phyloP scores from a whole-genome alignment of 2,888 invertebrate genomes.

The Aporophyla lueneburgensis region DNA sequence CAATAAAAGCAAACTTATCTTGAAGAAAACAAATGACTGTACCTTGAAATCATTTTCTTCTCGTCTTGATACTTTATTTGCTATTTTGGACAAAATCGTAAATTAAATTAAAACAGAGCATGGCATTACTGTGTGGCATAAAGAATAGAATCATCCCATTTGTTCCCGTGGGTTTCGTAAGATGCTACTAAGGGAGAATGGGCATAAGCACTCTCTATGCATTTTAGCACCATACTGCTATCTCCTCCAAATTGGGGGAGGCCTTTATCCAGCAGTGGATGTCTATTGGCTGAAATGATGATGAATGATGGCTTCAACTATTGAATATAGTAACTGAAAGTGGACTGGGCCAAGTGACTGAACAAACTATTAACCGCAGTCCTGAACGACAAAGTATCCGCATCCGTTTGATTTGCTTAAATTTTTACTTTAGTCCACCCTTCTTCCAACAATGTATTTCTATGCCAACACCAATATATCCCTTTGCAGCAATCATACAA shows the following conservation, averaged over 20 bases:
- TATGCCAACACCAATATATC: slow-evolving; percentile 1
- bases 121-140: too few relatives aligned
- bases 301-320: background rate
- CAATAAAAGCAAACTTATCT: slow-evolving; percentile 12
- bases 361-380: background rate
- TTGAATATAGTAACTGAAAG: background rate
- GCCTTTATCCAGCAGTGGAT: too few relatives aligned
- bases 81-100: background rate
- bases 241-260: too few relatives aligned
- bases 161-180: too few relatives aligned
- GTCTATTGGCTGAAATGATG: too few relatives aligned
- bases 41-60: background rate
- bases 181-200: too few relatives aligned
- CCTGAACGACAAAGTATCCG: background rate
- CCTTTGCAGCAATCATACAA: slow-evolving; percentile 30
- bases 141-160: too few relatives aligned
- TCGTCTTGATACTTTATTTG: background rate
- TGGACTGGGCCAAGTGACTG: background rate
- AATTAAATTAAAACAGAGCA: too few relatives aligned
- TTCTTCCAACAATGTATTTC: slow-evolving; percentile 27
- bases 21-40: background rate
- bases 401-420: background rate
- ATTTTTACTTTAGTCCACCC: background rate
- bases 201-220: too few relatives aligned
- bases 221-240: too few relatives aligned